These are phyloP conservation scores for Patagioenas fasciata DNA, from an alignment of 2,113 vertebrate species.

Conservation along the genomic window DNA sequence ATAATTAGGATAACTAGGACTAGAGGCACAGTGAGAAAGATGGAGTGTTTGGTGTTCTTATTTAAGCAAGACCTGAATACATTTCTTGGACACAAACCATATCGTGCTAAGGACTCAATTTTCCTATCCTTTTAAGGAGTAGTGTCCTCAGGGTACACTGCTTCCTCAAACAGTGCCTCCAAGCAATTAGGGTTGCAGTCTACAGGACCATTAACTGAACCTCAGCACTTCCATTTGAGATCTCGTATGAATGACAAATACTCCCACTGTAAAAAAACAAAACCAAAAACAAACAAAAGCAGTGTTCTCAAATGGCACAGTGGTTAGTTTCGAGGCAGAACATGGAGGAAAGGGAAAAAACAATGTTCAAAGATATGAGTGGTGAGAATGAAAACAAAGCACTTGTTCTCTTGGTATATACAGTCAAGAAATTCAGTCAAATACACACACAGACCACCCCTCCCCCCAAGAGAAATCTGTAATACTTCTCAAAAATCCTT, in stretches of 20 bases:
- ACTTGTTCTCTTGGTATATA: background rate
- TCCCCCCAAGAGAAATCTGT: background rate
- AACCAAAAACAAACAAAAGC: too few species aligned
- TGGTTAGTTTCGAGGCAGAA: background rate
- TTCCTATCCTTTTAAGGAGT: conserved; percentile 66
- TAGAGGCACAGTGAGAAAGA: background rate
- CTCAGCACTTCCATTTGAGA: background rate
- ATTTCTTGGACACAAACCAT: conserved; percentile 51
- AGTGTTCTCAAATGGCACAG: background rate
- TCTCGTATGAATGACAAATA: background rate
- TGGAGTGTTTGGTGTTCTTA: conserved; percentile 21
- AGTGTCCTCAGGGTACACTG: conserved; percentile 13
- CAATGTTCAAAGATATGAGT: background rate
- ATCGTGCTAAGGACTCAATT: conserved; percentile 14
- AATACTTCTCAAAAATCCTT: background rate
- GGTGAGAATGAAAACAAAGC: background rate
- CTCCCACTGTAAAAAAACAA: background rate
- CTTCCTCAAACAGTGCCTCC: conserved; percentile 27
- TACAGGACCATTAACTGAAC: background rate
- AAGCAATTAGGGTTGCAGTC: conserved; percentile 27
- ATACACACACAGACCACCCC: background rate
- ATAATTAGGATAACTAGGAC: background rate
- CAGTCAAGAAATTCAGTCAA: background rate
- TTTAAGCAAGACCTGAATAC: conserved; percentile 43
- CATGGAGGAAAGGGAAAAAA: background rate